These are phyloP conservation scores for Chloropsis cyanopogon DNA, from an alignment of 2,113 vertebrate genomes.

Conservation along the genomic window DNA sequence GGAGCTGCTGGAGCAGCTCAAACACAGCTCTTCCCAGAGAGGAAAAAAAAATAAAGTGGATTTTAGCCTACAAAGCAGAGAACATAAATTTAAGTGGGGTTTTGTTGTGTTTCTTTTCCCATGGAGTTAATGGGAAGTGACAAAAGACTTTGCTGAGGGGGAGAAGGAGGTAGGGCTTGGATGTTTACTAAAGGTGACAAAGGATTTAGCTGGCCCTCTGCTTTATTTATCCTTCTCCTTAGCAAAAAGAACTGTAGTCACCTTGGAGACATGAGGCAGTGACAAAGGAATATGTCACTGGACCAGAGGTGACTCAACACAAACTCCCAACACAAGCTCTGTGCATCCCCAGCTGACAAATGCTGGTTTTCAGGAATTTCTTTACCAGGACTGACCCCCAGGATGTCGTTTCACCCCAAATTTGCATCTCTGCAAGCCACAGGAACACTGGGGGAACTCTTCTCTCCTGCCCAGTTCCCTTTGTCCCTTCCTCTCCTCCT, in stretches of 20 bases:
- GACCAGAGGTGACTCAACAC: not conserved
- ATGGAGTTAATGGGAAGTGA: not conserved
- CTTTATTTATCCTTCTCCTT: not conserved
- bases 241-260: not conserved
- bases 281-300: not conserved
- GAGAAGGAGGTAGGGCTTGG: not conserved
- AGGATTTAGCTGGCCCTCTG: not conserved
- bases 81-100: not conserved
- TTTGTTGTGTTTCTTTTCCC: not conserved
- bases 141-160: not conserved
- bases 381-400: not conserved
- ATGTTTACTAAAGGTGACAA: not conserved
- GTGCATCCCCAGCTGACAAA: not conserved
- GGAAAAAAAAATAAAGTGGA: not conserved
- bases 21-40: not conserved
- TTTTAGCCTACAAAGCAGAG: not conserved
- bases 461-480: not conserved
- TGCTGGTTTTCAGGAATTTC: not conserved
- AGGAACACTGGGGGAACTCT: not conserved
- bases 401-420: rapidly evolving
- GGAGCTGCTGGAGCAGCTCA: not conserved
- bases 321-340: not conserved
- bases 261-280: not conserved
- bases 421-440: not conserved
- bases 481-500: not conserved